phyloP scores from a whole-genome alignment of 1,140 invertebrate genomes.

The Neodiprion fabricii region DNA sequence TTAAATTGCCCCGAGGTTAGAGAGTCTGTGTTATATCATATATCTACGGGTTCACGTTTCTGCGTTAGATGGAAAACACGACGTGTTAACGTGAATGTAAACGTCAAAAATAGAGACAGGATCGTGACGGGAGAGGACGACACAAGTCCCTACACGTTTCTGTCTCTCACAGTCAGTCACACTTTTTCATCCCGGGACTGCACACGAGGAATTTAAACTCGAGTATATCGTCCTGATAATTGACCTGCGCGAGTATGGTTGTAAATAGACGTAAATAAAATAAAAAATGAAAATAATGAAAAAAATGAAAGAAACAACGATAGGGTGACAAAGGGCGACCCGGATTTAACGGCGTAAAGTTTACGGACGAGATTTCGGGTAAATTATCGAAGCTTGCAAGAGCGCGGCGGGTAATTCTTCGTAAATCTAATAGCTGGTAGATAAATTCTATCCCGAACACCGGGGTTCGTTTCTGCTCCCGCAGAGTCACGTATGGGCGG shows the following conservation, averaged over 20 bases:
- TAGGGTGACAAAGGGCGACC: neutral
- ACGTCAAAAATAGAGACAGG: no score
- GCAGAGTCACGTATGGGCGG: slow-evolving; percentile 8
- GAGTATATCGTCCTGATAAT: neutral
- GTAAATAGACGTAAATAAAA: neutral
- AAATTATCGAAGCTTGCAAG: neutral
- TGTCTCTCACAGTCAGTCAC: no score
- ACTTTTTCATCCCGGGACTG: no score
- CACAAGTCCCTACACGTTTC: no score
- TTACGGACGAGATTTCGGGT: no score
- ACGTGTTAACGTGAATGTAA: no score
- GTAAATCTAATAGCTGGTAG: neutral
- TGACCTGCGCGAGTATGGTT: neutral
- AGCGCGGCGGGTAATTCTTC: neutral
- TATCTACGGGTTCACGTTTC: no score
- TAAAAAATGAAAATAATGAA: neutral
- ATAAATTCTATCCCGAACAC: neutral
- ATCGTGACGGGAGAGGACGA: neutral
- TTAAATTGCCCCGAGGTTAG: no score
- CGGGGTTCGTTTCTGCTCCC: slow-evolving; percentile 6
- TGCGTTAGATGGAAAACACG: no score
- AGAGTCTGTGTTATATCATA: no score
- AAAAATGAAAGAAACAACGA: neutral
- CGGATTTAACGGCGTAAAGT: no score
- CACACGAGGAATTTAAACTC: neutral